These are phyloP conservation scores for Mallotus villosus DNA, from an alignment of 2,797 vertebrate genomes.

Conservation along the genomic window DNA sequence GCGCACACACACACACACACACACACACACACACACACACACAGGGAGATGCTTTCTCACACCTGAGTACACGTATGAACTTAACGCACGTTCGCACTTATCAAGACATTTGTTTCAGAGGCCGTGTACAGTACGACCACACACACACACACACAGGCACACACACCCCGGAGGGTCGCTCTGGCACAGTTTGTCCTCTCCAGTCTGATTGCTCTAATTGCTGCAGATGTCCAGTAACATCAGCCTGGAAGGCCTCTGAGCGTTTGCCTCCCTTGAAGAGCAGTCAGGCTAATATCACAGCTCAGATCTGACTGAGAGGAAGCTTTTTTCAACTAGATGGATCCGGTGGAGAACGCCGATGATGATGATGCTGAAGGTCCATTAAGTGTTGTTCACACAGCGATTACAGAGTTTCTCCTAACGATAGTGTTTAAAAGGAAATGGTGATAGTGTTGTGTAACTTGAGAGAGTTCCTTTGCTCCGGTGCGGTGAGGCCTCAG, in stretches of 20 bases:
- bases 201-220: slow-evolving; percentile 60
- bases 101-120: not conserved
- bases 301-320: no score
- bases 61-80: slow-evolving; percentile 1
- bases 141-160: slow-evolving; percentile 7
- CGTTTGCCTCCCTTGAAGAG: not conserved
- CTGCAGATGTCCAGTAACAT: slow-evolving; percentile 64
- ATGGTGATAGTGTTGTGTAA: no score
- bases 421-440: no score
- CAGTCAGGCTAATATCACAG: not conserved
- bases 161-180: slow-evolving; percentile 45
- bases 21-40: slow-evolving; percentile 18
- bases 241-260: slow-evolving; percentile 29
- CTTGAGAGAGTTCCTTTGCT: no score
- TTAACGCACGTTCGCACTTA: slow-evolving; percentile 15
- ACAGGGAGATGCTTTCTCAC: not conserved
- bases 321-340: not conserved
- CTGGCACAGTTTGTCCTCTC: slow-evolving; percentile 61
- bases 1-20: not conserved
- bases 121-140: not conserved
- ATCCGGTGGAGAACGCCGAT: not conserved
- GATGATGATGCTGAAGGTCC: not conserved
- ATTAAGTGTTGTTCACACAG: not conserved
- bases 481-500: no score
- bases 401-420: not conserved